Evolutionary conservation across 92 coral and sea anemone genomes (phyloP), one percentile per base, ranked within the genome.

Genomic region (Phymanthus crucifer): DNA sequence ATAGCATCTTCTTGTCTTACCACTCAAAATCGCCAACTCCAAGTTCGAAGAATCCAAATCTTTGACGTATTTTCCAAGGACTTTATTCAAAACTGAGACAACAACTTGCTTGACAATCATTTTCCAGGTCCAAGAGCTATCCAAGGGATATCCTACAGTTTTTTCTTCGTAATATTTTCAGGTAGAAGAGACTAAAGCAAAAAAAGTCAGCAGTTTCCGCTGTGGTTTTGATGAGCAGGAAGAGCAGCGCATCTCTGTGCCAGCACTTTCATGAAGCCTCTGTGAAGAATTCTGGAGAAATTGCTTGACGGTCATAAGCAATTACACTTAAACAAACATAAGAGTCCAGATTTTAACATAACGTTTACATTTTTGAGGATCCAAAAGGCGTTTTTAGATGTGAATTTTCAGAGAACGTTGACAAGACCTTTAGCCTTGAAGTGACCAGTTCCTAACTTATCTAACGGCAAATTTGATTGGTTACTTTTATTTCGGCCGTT

Each of bases 31-130:
- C 24, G 88, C 91, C 54, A 95, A 80, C 34, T 89, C 85, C 72
- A 95, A 87, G 79, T 95, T 92, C 32, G 94, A 89, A 26, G 83
- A 76, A 81, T 96, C 99, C 50, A 96, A 78, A 78, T 91, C 90
- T 54, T 90, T 90, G 71, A 96, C 83, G 82, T 93, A 93, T 85
- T 90, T 92, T n/a, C 99, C 99, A 33, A 96, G 98, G 52, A 89
- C 84, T 50, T 81, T 83, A 80, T 93, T 96, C 56, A 96, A 73
- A 19, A 96, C 87, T n/a, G 93, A 82, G 12, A 89, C 98, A 34
- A 79, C 98, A 32, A 93, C 56, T 21, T 90, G 88, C 67, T 93
- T 87, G 33, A 96, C 88, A 78, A 94, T 90, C 86, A 85, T 89
- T 35, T 74, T 35, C 0, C 10, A 45, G 13, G 71, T 40, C 10